Base-by-base conservation (phyloP, 2,113 vertebrate species). In the Garra rufa region DNA sequence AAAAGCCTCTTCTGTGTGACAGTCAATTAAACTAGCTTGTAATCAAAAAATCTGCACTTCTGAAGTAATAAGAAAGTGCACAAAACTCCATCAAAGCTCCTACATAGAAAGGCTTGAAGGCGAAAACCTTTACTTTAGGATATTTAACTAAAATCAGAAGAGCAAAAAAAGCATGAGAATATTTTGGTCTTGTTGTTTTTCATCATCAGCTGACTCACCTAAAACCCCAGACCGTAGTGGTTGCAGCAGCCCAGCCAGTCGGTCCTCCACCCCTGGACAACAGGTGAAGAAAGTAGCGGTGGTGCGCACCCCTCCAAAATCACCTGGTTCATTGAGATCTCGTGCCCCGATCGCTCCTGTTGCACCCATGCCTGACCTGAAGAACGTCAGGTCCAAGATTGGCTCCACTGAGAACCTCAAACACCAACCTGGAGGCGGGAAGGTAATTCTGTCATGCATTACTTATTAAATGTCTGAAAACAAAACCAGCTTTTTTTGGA, bases 321-420 rank as follows among this genome's bases (percentile, higher is more conserved):
- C 97, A 0, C 97, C 97, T 0, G 95, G 95, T 0, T 95, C 96
- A 21, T 92, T 94, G 88, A 96, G 97, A 91, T 96, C 93, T 86
- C 95, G 96, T 41, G 84, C 90, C 0, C 92, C 96, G 0, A 92
- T 96, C 0, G 93, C 94, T 0, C 88, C 93, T 4, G 87, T 92
- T 21, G 96, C 93, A 3, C 96, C 96, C 59, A 95, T 98, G 95
- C 97, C 97, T 0, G 96, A 98, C 88, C 94, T 98, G 85, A 98
- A 96, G 87, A 97, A 97, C 0, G 88, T 98, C 80, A 95, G 70
- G 83, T 98, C 97, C 87, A 98, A 98, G 95, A 95, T 98, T 0
- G 96, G 97, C 88, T 98, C 97, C 43, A 98, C 94, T 0, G 97
- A 97, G 6, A 98, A 98, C 92, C 93, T 98, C 85, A 97, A 95